Percentiles rank a stretch among this genome's conserved stretches.
These are phyloP conservation scores for Cryptotis parvus DNA, from an alignment of 2,113 vertebrate species.

Conservation along the genomic window DNA sequence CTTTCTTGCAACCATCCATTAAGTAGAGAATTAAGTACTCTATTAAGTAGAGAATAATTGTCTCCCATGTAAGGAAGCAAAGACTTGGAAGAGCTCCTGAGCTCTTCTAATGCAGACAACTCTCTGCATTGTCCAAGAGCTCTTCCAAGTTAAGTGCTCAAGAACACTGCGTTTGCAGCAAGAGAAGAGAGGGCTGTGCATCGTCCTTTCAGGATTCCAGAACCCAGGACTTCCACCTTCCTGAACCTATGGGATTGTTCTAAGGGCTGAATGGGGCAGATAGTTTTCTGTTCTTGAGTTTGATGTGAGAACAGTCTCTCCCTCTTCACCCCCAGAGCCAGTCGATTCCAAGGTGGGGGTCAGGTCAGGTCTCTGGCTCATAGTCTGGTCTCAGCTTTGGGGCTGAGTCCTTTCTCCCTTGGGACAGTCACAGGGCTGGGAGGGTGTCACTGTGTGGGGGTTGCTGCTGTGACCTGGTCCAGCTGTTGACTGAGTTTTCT, in stretches of 20 bases:
- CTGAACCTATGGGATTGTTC: not conserved
- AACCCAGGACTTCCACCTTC: not conserved
- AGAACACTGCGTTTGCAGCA: not conserved
- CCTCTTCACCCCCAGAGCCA: not conserved
- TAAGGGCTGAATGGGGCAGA: not conserved
- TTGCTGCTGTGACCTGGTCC: not conserved
- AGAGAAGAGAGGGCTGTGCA: too few species aligned
- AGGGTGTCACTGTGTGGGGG: not conserved
- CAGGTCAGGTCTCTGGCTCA: constrained; percentile 56
- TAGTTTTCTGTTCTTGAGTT: not conserved
- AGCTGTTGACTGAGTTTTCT: constrained; percentile 45
- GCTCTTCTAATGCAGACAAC: too few species aligned
- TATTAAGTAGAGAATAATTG: not conserved
- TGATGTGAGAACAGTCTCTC: constrained; percentile 18
- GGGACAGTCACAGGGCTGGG: not conserved
- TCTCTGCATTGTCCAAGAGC: too few species aligned
- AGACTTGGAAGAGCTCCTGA: not conserved
- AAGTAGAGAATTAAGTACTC: too few species aligned
- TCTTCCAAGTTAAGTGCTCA: too few species aligned
- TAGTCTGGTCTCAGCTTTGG: constrained; percentile 14
- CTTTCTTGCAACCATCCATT: not conserved
- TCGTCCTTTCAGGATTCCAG: constrained; percentile 16
- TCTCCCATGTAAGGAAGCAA: not conserved
- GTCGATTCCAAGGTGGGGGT: constrained; percentile 52
- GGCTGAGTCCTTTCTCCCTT: constrained; percentile 57